Evolutionary conservation across 1,140 invertebrate species (phyloP), one percentile per base, ranked within the genome.

Genomic region (Zaprionus nigranus): DNA sequence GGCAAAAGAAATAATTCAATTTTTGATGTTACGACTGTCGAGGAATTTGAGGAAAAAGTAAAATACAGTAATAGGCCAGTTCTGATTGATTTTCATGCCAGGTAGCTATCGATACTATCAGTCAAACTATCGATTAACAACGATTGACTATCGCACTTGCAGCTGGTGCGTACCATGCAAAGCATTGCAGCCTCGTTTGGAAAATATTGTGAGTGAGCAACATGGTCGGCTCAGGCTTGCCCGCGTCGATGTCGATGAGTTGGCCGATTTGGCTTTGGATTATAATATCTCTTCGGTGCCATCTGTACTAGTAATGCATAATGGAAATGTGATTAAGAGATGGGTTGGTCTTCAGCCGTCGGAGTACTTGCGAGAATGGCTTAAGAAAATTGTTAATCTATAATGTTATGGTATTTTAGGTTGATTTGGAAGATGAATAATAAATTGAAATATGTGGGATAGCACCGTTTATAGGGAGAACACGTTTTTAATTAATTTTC

Each of bases 151-250:
- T 51, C 1, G 1, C 4, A 24, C 4, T 3, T 12, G 4, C 24
- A 99, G 98, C 65, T 99, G 98, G 98, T 99, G 98, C 93, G 98
- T 97, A 84, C 98, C 98, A 1, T 99, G 98, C 92, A 96, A 97
- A 88, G 95, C 98, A 71, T 93, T 99, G 43, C 96, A 96, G 28
- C 98, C 98, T 5, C 94, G 98, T 43, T 93, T 99, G 56, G 98
- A 99, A 93, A 95, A 95, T 40, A 95, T 98, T 17, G 95, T 99
- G 61, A 95, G 95, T 5, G 96, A 97, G 79, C 95, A 96, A 68
- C 95, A 96, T 76, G 97, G 97, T 5, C 96, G 97, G 93, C 95
- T 99, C 53, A 93, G 96, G 51, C 91, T 99, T 61, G 98, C 98
- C 0, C 99, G 98, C 94, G 97, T 93, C 20, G 98, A 99, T 91